Base-by-base conservation (phyloP, 2,888 invertebrate genomes). In the Netelia virgata region DNA sequence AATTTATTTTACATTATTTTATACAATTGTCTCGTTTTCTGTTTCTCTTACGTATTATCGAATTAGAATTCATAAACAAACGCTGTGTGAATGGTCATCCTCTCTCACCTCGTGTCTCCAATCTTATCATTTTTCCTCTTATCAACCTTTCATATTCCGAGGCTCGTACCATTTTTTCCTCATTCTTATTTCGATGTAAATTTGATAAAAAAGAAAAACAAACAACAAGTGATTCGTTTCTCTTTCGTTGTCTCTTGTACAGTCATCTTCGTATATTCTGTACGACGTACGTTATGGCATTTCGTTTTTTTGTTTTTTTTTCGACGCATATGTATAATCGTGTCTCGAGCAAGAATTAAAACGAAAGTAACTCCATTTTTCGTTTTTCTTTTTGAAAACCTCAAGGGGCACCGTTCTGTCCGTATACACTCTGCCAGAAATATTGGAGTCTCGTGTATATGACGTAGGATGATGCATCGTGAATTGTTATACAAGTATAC, bases 1-100 rank as follows among this genome's bases (percentile, higher is more conserved):
- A 91, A 92, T 91, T 92, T 91, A 90, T 90, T 92, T 86, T 88
- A 88, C 86, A 87, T 87, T 89, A 88, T 85, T 88, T 87, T 88
- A 86, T 88, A 87, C 82, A 84, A 80, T 81, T 78, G 72, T 88
- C 82, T 84, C 76, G 87, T 82, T 87, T 83, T 83, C 18, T 85
- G 82, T 59, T n/a, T 72, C 9, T 59, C 55, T 84, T 74, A 78
- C 74, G 73, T 72, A n/a, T 66, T 23, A 75, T 77, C 55, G 43
- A 28, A 78, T 70, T 64, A 28, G 55, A 72, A 72, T 72, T 61
- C 61, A 68, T 53, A 47, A 84, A 76, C 75, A 63, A 81, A 76
- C 61, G 80, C 69, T 82, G 82, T 72, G 82, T 75, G 66, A 82
- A 86, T 85, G 70, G 20, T 86, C 87, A 68, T 80, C 47, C 72